phyloP scores from a whole-genome alignment of 2,113 vertebrate species.

The Conger conger region DNA sequence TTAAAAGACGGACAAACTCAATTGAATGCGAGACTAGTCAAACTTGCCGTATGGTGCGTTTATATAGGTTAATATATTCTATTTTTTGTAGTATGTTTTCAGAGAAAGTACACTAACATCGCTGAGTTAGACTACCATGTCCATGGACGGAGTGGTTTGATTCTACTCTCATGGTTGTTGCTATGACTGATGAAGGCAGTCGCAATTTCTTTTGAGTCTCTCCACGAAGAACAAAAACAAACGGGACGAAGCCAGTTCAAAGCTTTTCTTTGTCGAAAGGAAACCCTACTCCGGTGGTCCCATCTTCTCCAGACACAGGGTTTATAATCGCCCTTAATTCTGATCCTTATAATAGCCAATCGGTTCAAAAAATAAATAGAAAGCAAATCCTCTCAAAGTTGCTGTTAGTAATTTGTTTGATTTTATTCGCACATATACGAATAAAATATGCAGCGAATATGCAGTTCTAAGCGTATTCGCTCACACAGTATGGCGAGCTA shows the following conservation, averaged over 20 bases:
- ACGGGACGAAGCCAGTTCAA: constrained; percentile 46
- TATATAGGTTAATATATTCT: background rate
- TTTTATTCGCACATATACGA: too few species aligned
- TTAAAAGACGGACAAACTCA: background rate
- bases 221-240: constrained; percentile 16
- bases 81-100: background rate
- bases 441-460: too few species aligned
- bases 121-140: background rate
- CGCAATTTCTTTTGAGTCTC: background rate
- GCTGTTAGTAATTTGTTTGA: constrained; percentile 6
- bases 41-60: background rate
- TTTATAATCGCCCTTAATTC: constrained; percentile 33
- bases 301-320: constrained; percentile 37
- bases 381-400: constrained; percentile 19
- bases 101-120: background rate
- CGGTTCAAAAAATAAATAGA: constrained; percentile 9
- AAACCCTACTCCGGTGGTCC: constrained; percentile 59
- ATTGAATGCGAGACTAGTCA: background rate
- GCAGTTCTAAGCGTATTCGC: background rate
- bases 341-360: constrained; percentile 27
- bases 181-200: background rate
- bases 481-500: background rate
- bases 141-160: background rate
- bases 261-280: constrained; percentile 41
- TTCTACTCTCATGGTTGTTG: constrained; percentile 3